Evolutionary conservation across 2,797 vertebrate genomes (phyloP), one percentile per base, ranked within the genome.

Genomic region (Sparus aurata): DNA sequence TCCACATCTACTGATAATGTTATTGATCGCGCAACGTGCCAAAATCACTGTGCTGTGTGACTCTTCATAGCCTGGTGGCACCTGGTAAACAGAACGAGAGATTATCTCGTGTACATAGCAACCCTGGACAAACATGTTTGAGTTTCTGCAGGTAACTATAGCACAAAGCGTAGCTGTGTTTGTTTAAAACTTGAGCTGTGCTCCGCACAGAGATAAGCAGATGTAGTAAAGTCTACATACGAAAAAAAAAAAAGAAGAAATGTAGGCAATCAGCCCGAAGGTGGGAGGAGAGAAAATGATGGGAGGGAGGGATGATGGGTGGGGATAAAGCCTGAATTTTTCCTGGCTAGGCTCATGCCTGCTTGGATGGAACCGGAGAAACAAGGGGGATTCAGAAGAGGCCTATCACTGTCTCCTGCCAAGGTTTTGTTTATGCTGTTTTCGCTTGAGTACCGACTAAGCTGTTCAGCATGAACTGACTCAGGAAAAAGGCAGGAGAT

Each of bases 381-480:
- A 75, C 23, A 16, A 47, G 61, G 1, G 58, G 25, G 62, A 49
- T 67, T 74, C 60, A 63, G 64, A 64, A 30, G 61, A 79, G 61
- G 70, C 61, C 65, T 43, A 66, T 78, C 17, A 23, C 13, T 55
- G 46, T 75, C 54, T 46, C 49, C 79, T 87, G 85, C 81, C 87
- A 89, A 81, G 57, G 23, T 79, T 87, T 77, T 88, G 85, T 88
- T 91, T 85, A 73, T 82, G 65, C 69, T 59, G 52, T 83, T 89
- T 79, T 80, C 69, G 45, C 73, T 80, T 59, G 49, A 83, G 69
- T 17, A 64, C 41, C 12, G 38, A 73, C 76, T 65, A 80, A 90
- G 66, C 80, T 81, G 73, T 87, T 87, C 79, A 80, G 63, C 77
- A 78, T 86, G 71, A 87, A 74, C 72, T 72, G 57, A 63, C 17